A percentile compares a stretch with the other conserved stretches of the same genome.
phyloP scores from a whole-genome alignment of 2,888 invertebrate species.

The Ecdyonurus torrentis region DNA sequence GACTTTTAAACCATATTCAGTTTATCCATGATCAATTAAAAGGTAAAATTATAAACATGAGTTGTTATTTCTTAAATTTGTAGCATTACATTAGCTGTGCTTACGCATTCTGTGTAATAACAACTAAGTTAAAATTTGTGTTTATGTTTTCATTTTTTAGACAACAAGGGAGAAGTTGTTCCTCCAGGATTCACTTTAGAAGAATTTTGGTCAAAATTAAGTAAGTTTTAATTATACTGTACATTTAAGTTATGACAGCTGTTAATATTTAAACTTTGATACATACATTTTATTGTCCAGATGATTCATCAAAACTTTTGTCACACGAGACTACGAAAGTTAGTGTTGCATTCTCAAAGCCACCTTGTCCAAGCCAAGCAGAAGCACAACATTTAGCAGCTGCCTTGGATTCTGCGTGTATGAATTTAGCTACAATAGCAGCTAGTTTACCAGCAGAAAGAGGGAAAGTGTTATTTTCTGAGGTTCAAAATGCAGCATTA shows the following conservation, averaged over 20 bases:
- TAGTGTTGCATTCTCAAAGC: not conserved
- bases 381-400: not conserved
- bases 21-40: not conserved
- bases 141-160: not conserved
- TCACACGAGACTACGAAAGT: not conserved
- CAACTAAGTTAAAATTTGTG: not conserved
- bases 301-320: not conserved
- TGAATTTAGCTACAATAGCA: not conserved
- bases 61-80: not conserved
- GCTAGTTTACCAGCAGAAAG: constrained; percentile 3
- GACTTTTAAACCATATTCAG: not conserved
- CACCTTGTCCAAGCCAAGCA: not conserved
- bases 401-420: not conserved
- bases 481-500: not conserved
- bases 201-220: not conserved
- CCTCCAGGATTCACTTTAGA: not conserved
- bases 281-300: not conserved
- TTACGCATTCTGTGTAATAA: not conserved
- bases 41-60: not conserved
- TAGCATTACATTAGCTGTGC: not conserved
- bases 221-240: not conserved
- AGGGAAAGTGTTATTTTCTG: not conserved
- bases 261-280: not conserved
- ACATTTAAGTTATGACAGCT: too few species aligned
- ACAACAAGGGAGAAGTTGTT: not conserved